phyloP scores from a whole-genome alignment of 2,113 vertebrate species.

The Ochotona princeps region DNA sequence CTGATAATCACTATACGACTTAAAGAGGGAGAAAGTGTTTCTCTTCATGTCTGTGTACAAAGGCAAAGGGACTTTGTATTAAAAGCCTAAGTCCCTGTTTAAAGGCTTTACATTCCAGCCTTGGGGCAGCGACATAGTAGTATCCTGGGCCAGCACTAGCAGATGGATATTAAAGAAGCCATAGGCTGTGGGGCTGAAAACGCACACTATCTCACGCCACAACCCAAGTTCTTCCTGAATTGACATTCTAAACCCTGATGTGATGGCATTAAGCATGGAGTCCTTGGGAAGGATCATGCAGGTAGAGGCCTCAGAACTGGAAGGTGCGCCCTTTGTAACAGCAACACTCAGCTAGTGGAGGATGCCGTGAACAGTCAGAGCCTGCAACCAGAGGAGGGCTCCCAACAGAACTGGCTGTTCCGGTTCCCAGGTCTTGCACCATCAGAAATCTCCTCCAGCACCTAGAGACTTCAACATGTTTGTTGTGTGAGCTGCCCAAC shows the following conservation, averaged over 20 bases:
- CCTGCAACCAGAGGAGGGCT: neutral
- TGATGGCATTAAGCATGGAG: neutral
- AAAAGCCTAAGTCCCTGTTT: neutral
- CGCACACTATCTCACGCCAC: no score
- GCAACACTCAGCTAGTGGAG: neutral
- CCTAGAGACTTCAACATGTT: neutral
- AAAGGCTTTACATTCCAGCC: neutral
- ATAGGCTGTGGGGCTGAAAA: neutral
- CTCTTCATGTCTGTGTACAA: neutral
- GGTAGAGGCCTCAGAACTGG: neutral
- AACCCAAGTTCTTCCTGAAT: neutral
- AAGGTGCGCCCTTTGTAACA: neutral
- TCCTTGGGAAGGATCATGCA: neutral
- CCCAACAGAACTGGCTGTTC: neutral
- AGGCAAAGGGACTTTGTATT: neutral
- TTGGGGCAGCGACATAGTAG: rapidly evolving
- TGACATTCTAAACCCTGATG: neutral
- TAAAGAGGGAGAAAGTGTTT: neutral
- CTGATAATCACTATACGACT: neutral
- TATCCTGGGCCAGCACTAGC: neutral
- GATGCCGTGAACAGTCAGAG: neutral
- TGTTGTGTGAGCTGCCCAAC: neutral
- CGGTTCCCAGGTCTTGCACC: no score
- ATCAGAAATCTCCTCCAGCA: neutral
- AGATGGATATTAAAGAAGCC: neutral